phyloP scores from a whole-genome alignment of 2,888 invertebrate species.

The Lepeophtheirus nordmannii region DNA sequence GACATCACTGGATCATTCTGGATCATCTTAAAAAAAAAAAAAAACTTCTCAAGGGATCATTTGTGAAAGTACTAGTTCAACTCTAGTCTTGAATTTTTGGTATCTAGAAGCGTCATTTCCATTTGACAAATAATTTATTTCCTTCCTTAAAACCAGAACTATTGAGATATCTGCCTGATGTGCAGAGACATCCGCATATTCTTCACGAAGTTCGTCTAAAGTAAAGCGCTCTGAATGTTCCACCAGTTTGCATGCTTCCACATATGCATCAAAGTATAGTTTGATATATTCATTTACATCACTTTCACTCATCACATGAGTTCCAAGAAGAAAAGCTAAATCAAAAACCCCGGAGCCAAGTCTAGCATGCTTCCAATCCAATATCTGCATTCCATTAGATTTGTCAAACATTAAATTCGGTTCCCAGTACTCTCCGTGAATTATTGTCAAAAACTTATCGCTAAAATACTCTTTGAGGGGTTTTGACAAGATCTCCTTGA shows the following conservation, averaged over 20 bases:
- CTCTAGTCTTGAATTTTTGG: neutral
- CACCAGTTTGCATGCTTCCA: neutral
- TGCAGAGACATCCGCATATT: neutral
- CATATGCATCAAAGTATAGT: neutral
- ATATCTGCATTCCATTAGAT: neutral
- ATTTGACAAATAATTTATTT: neutral
- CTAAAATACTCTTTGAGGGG: neutral
- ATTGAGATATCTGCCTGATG: neutral
- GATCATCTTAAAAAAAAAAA: too few species aligned
- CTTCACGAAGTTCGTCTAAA: neutral
- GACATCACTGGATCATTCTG: too few species aligned
- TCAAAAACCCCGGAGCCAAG: neutral
- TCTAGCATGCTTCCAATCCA: slow-evolving; percentile 2
- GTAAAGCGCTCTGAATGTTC: neutral
- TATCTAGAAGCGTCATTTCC: neutral
- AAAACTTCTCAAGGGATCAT: too few species aligned
- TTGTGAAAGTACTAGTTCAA: neutral
- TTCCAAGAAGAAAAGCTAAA: neutral
- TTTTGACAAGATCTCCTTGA: neutral
- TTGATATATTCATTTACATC: neutral
- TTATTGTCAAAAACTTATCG: neutral
- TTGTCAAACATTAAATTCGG: neutral
- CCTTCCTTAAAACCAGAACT: neutral
- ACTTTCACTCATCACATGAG: neutral
- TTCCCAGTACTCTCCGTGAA: slow-evolving; percentile 2